These are phyloP conservation scores for Sorex fumeus DNA, from an alignment of 2,113 vertebrate species.

Conservation along the genomic window DNA sequence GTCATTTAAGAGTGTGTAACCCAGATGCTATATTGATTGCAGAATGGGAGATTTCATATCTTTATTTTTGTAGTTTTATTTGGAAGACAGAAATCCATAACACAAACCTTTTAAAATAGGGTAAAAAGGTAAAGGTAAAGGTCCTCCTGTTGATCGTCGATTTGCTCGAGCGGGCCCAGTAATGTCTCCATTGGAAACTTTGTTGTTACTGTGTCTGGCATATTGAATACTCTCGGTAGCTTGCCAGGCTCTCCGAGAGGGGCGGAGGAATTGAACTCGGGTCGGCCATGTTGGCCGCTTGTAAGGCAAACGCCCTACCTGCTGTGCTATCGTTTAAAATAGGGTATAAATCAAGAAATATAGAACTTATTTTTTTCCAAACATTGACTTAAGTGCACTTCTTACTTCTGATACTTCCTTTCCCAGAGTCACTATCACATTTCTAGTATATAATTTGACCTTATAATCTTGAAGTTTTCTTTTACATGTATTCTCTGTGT, in stretches of 20 bases:
- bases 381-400: not conserved
- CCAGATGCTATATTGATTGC: not conserved
- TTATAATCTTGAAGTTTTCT: not conserved
- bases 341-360: not conserved
- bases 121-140: too few relatives aligned
- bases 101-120: not conserved
- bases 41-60: not conserved
- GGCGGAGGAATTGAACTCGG: too few relatives aligned
- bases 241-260: too few relatives aligned
- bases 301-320: too few relatives aligned
- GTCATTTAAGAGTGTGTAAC: not conserved
- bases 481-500: not conserved
- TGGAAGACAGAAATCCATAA: not conserved
- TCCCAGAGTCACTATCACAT: not conserved
- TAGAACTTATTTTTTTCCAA: not conserved
- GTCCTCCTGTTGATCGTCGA: too few relatives aligned
- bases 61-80: slow-evolving; percentile 3
- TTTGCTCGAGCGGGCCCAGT: too few relatives aligned
- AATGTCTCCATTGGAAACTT: too few relatives aligned
- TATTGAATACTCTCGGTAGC: too few relatives aligned
- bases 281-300: too few relatives aligned
- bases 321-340: too few relatives aligned
- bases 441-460: not conserved
- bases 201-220: too few relatives aligned
- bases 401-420: not conserved